Conservation (phyloP, 2,888 invertebrate genomes). For the Philereme vetulata region DNA sequence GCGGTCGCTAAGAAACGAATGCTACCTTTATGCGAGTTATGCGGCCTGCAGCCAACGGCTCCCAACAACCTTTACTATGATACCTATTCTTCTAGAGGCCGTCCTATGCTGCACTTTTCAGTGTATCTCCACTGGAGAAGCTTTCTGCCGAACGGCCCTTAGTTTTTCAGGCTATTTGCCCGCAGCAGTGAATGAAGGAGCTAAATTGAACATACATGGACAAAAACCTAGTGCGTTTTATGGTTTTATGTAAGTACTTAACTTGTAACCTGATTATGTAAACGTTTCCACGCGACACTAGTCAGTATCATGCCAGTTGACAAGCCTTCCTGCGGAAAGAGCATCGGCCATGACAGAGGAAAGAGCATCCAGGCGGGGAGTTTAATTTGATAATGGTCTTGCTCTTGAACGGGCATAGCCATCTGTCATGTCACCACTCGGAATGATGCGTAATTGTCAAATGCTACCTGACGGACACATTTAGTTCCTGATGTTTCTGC, state of each 20-base stretch:
- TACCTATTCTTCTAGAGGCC: too few relatives aligned
- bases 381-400: constrained; percentile 79
- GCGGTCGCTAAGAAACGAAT: too few relatives aligned
- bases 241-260: neutral
- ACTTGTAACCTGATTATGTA: neutral
- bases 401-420: constrained; percentile 74
- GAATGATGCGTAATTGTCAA: constrained; percentile 42
- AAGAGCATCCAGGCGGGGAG: constrained; percentile 75
- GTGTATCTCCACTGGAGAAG: too few relatives aligned
- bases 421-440: constrained; percentile 64
- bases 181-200: too few relatives aligned
- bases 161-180: too few relatives aligned
- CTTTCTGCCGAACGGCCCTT: too few relatives aligned
- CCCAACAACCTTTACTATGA: too few relatives aligned
- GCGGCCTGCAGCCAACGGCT: too few relatives aligned
- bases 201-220: too few relatives aligned
- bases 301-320: constrained; percentile 15
- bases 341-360: constrained; percentile 77
- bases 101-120: too few relatives aligned
- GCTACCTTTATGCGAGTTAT: too few relatives aligned
- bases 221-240: neutral
- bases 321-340: constrained; percentile 51
- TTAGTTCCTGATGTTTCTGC: constrained; percentile 14
- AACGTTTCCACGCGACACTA: neutral
- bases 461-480: constrained; percentile 28